Percentiles rank a stretch among this genome's conserved stretches.
Evolutionary conservation across 2,797 vertebrate species (phyloP).

Genomic region (Arnoldichthys spilopterus): DNA sequence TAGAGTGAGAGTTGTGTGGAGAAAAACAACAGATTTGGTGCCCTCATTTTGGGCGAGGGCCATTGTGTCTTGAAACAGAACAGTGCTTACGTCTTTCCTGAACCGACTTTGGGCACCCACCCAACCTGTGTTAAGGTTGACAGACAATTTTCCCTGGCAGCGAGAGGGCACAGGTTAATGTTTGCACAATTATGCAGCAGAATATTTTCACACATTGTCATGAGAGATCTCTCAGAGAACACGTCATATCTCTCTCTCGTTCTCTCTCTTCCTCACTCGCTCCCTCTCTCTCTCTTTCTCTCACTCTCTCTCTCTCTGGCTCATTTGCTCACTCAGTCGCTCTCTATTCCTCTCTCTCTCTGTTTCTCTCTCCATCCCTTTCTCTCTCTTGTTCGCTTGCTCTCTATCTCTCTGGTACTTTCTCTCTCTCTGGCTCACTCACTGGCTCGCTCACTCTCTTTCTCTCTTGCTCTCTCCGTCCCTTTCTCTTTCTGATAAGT

Average conservation of each 20-base stretch:
- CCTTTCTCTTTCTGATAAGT: constrained; percentile 12
- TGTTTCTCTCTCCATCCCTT: neutral
- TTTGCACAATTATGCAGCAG: constrained; percentile 39
- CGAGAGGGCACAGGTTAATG: constrained; percentile 35
- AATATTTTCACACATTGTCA: constrained; percentile 40
- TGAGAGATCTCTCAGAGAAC: constrained; percentile 11
- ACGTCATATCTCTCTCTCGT: neutral
- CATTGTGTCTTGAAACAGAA: constrained; percentile 11
- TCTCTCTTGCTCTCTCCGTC: neutral
- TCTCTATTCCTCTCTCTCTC: neutral
- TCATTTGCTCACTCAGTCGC: neutral
- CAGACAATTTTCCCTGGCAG: constrained; percentile 29
- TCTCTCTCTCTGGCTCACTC: constrained; percentile 11
- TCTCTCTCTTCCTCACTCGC: no score
- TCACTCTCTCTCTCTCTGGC: neutral
- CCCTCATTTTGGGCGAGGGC: constrained; percentile 34
- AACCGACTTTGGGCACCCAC: neutral
- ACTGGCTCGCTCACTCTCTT: no score
- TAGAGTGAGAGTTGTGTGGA: constrained; percentile 55
- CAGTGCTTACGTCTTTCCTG: constrained; percentile 30
- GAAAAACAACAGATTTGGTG: constrained; percentile 46
- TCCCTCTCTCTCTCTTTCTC: constrained; percentile 9
- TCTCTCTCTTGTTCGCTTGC: neutral
- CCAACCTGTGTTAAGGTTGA: constrained; percentile 25
- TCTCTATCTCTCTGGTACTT: neutral